Base-by-base conservation (phyloP, 1,140 invertebrate species). In the Leptinotarsa undecemlineata region DNA sequence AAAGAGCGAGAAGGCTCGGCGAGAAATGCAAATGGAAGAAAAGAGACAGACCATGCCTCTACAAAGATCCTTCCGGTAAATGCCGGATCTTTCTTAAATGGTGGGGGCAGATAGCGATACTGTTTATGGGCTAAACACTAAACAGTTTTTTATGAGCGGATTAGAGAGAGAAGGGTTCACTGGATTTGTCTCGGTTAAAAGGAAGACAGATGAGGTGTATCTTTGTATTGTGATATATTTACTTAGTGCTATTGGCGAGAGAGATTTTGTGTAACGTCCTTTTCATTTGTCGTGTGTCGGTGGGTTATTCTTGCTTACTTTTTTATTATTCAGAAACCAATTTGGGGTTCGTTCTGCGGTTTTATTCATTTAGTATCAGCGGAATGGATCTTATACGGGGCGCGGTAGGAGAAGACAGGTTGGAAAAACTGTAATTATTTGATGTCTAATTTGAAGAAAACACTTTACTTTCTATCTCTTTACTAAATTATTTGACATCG, bases 51-150 rank as follows among this genome's bases (percentile, higher is more conserved):
- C 20, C 60, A 47, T 15, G 66, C 26, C 42, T 47, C 68, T 73
- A 76, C 74, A 51, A 61, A 77, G 71, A 69, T 78, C 76, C 73
- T 79, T 81, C 80, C 81, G 79, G 80, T 80, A 80, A 74, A 77
- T 42, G 57, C 79, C 51, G 51, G 51, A 57, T 57, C 51, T 72
- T 74, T 76, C 78, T 80, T 79, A 81, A 19, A 81, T 78, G 77
- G 80, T 78, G 79, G 78, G 78, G 79, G 80, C 78, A 71, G 69
- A 82, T 82, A 81, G 81, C 77, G 81, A 83, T 83, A 83, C 82
- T 82, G 79, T 83, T 83, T 83, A 83, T 82, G 82, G 69, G 81
- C 81, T 81, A 83, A 83, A 82, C 82, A 79, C 81, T 83, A 82
- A 83, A 83, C 82, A 82, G 77, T 83, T 83, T 83, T 83, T 83